phyloP scores from a whole-genome alignment of 37 sponge, comb jelly and placozoan species.

The Geodia barretti region DNA sequence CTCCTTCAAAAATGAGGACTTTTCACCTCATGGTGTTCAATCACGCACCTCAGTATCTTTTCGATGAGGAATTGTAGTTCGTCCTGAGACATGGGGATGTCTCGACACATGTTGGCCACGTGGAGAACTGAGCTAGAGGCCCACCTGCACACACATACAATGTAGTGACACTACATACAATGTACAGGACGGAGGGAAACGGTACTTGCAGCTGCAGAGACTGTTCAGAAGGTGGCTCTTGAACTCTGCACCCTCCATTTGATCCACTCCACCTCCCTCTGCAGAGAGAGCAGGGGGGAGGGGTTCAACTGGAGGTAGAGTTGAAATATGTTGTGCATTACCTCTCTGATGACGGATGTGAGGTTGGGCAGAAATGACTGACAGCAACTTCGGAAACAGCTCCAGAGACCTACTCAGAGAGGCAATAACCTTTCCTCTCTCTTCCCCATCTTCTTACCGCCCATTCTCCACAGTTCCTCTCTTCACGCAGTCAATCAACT shows the following conservation, averaged over 20 bases:
- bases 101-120: slow-evolving; percentile 51
- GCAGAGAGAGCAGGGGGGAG: neutral
- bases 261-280: slow-evolving; percentile 29
- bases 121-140: slow-evolving; percentile 20
- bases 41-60: slow-evolving; percentile 60
- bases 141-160: slow-evolving; percentile 33
- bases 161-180: too few relatives aligned
- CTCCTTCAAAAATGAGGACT: too few relatives aligned
- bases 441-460: neutral
- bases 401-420: slow-evolving; percentile 34
- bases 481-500: slow-evolving; percentile 56
- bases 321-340: neutral
- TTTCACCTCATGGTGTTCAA: neutral
- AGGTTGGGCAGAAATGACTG: slow-evolving; percentile 19
- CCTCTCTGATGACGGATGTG: slow-evolving; percentile 29
- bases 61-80: slow-evolving; percentile 67
- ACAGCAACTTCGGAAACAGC: slow-evolving; percentile 79
- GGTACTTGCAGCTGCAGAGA: slow-evolving; percentile 56
- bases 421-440: neutral
- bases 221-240: slow-evolving; percentile 67
- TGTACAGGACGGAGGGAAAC: neutral
- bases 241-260: slow-evolving; percentile 52
- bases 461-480: slow-evolving; percentile 45
- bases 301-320: neutral
- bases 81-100: slow-evolving; percentile 49